Evolutionary conservation across 1,140 invertebrate species (phyloP).

Genomic region (Drosophila punjabiensis): DNA sequence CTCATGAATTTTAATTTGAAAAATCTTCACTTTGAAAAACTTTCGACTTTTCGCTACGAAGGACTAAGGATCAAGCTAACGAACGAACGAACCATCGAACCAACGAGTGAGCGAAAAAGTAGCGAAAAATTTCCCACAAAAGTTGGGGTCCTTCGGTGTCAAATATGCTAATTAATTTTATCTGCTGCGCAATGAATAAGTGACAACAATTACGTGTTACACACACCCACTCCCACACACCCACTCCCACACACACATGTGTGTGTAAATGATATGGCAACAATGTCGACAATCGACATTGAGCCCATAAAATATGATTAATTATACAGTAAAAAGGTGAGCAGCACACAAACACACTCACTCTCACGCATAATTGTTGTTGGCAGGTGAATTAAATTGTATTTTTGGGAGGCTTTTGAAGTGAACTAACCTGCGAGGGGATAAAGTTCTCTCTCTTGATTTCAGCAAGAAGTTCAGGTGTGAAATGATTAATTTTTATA

Average conservation of each 20-base stretch:
- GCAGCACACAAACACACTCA: not conserved
- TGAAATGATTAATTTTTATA: not conserved
- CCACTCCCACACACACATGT: not conserved
- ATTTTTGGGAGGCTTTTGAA: not conserved
- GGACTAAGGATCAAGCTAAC: not conserved
- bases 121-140: not conserved
- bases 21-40: conserved; percentile 44
- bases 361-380: conserved; percentile 1
- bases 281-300: conserved; percentile 39
- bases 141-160: conserved; percentile 14
- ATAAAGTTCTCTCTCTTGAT: no score
- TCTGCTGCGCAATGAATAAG: conserved; percentile 43
- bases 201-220: conserved; percentile 37
- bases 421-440: conserved; percentile 1
- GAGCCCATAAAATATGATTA: conserved; percentile 68
- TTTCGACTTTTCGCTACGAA: conserved; percentile 27
- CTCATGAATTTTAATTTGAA: conserved; percentile 58
- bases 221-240: not conserved
- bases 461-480: not conserved
- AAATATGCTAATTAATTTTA: conserved; percentile 49
- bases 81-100: not conserved
- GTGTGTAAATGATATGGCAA: conserved; percentile 37
- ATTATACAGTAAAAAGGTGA: conserved; percentile 59
- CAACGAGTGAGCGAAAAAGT: not conserved
- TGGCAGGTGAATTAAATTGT: not conserved